Evolutionary conservation across 2,797 vertebrate genomes (phyloP), one percentile per base, ranked within the genome.

Genomic region (Chrysocyon brachyurus): DNA sequence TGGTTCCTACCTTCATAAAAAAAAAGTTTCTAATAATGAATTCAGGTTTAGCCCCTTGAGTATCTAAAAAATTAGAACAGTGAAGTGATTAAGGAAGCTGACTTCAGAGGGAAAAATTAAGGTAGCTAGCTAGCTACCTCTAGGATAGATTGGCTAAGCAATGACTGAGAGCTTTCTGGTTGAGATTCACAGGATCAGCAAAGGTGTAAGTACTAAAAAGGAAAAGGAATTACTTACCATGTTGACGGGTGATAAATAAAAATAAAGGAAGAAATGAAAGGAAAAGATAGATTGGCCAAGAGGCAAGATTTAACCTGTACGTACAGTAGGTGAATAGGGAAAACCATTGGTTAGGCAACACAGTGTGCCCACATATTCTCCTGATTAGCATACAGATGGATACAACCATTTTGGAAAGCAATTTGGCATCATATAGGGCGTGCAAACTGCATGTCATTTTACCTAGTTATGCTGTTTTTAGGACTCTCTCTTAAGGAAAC

Each of bases 11-110:
- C 77, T 96, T 96, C 79, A 28, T 83, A 94, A 91, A 61, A 82
- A 82, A 90, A 96, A 94, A 86, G 79, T 78, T 83, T 87, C 95
- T 97, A 98, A 96, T 98, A 97, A 98, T 97, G 87, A 96, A 98
- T 98, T 97, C 96, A 97, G 96, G 98, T 97, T 97, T 96, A 31
- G 94, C 93, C 97, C 75, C 94, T 87, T 52, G 96, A 97, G 97
- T 85, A 86, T 84, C 88, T 91, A 84, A 97, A 93, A 96, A 98
- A 98, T 97, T 98, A 96, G 97, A 98, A 70, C 96, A 79, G 87
- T 96, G 61, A 85, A 87, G 92, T 97, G 94, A 96, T 96, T 97
- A 94, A 96, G 93, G 66, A 96, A 96, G 86, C 88, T 85, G 75
- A 95, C 57, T 95, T 97, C 54, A 91, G 64, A 97, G 72, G 59